Conservation (phyloP, 2,888 invertebrate genomes). For the Odontothrips loti region DNA sequence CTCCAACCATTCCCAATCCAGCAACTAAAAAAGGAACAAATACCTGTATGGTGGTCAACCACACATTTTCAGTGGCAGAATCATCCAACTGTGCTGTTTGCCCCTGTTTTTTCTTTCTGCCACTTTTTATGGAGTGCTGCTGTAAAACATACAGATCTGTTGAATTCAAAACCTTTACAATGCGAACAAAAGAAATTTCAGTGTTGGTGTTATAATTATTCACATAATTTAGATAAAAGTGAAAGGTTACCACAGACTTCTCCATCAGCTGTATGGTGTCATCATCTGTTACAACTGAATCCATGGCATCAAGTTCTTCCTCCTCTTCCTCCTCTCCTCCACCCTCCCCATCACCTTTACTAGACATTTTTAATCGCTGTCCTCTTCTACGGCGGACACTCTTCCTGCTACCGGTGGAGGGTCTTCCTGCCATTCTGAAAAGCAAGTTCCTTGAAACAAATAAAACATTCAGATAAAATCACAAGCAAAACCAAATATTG, state of each 20-base stretch:
- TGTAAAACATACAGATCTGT: background rate
- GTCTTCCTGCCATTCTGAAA: background rate
- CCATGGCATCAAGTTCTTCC: background rate
- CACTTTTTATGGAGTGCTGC: background rate
- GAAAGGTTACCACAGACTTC: background rate
- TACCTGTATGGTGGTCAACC: conserved; percentile 62
- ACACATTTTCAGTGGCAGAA: conserved; percentile 51
- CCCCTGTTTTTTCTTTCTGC: background rate
- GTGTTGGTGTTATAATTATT: background rate
- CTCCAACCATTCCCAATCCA: conserved; percentile 73
- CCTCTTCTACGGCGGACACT: background rate
- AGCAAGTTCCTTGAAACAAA: background rate
- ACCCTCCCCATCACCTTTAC: background rate
- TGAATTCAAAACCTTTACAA: too few relatives aligned
- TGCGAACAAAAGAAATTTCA: too few relatives aligned
- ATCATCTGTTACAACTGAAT: background rate
- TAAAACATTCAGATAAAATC: background rate
- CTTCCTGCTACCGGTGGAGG: conserved; percentile 9
- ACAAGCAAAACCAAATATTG: too few relatives aligned
- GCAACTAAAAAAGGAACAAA: conserved; percentile 68
- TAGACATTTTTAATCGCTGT: background rate
- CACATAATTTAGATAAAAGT: background rate
- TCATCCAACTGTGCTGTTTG: background rate
- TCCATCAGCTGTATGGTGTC: background rate
- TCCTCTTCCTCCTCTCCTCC: background rate